Conservation (phyloP, 2,113 vertebrate genomes). For the Craseonycteris thonglongyai region DNA sequence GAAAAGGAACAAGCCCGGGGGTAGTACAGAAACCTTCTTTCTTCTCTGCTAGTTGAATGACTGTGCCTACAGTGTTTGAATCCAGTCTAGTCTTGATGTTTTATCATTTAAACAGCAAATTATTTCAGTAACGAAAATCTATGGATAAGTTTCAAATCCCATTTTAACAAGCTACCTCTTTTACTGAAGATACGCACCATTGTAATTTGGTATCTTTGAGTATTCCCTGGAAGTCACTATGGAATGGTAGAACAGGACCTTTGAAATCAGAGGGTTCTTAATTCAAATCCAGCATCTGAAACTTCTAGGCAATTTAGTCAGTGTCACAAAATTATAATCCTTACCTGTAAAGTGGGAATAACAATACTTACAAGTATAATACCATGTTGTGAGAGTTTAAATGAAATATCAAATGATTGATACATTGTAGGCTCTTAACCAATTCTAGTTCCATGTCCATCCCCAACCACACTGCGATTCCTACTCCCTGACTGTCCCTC, state of each 20-base stretch:
- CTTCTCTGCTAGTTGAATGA: not conserved
- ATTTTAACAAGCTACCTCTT: not conserved
- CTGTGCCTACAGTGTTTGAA: not conserved
- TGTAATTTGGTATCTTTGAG: not conserved
- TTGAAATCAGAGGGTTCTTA: not conserved
- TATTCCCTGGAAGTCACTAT: not conserved
- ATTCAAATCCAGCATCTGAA: not conserved
- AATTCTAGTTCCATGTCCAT: not conserved
- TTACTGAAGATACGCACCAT: not conserved
- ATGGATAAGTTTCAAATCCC: not conserved
- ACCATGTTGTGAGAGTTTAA: not conserved
- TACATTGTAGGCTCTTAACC: not conserved
- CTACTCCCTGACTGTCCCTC: not conserved
- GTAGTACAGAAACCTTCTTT: not conserved
- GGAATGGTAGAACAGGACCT: not conserved
- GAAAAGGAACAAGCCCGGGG: not conserved
- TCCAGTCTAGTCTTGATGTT: not conserved
- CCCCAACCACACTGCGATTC: not conserved
- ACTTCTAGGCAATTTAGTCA: not conserved
- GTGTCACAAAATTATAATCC: not conserved
- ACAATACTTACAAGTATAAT: not conserved
- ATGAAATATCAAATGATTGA: not conserved
- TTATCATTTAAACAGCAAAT: not conserved
- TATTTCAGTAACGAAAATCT: not conserved
- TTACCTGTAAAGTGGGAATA: not conserved